These are phyloP conservation scores for Piezodorus guildinii DNA, from an alignment of 1,140 invertebrate genomes.

Conservation along the genomic window DNA sequence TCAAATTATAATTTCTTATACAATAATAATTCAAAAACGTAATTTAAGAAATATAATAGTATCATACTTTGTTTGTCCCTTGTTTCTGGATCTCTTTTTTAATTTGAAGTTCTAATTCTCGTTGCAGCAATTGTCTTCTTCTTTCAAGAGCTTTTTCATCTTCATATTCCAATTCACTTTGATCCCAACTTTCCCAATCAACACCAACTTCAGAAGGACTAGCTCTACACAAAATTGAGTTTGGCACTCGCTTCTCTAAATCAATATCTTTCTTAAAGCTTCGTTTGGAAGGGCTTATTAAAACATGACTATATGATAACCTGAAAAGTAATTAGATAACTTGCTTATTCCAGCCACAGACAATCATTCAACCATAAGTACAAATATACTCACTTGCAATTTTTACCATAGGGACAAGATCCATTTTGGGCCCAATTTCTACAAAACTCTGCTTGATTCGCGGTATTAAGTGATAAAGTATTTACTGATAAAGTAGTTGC, in stretches of 20 bases:
- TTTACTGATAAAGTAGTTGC: conserved; percentile 34
- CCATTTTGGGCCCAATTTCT: conserved; percentile 62
- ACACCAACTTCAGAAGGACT: conserved; percentile 39
- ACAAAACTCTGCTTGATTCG: conserved; percentile 38
- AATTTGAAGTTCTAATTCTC: conserved; percentile 64
- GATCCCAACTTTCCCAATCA: conserved; percentile 62
- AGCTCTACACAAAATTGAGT: conserved; percentile 30
- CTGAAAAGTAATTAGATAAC: conserved; percentile 29
- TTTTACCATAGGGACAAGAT: conserved; percentile 60
- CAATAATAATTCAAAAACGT: too few species aligned
- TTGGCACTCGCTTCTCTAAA: not conserved
- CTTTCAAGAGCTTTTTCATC: conserved; percentile 69
- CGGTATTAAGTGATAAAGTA: conserved; percentile 29
- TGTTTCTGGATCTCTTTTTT: conserved; percentile 45
- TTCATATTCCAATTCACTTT: conserved; percentile 66
- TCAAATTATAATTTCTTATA: too few species aligned
- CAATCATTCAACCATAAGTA: not conserved
- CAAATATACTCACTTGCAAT: conserved; percentile 44
- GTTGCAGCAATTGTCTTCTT: conserved; percentile 58
- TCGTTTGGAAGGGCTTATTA: conserved; percentile 61
- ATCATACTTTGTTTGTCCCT: conserved; percentile 12
- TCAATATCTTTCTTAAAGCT: conserved; percentile 35
- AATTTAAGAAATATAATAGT: too few species aligned
- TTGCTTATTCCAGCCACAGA: too few species aligned
- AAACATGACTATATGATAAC: conserved; percentile 55